Percentiles rank a stretch among this genome's conserved stretches.
Evolutionary conservation across 1,140 invertebrate species (phyloP).

Genomic region (Trachymyrmex cornetzi): DNA sequence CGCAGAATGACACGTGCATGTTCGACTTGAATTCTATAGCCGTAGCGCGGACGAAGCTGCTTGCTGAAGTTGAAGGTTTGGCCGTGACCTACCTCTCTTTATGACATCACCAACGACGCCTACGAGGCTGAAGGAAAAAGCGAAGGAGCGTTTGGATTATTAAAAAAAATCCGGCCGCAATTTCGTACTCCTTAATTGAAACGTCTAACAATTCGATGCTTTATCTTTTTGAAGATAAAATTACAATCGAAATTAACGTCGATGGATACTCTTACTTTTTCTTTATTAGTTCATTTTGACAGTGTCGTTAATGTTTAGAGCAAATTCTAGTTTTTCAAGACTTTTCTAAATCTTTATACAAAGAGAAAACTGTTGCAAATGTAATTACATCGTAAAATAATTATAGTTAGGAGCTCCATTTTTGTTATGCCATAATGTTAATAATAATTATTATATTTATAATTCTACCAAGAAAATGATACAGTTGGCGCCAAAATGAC

Average conservation of each 20-base stretch:
- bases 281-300: too few relatives aligned
- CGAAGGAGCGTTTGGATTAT: constrained; percentile 23
- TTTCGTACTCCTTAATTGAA: not conserved
- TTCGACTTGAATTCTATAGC: constrained; percentile 59
- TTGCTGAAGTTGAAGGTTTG: constrained; percentile 69
- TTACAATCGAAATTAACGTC: not conserved
- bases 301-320: too few relatives aligned
- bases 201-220: not conserved
- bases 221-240: not conserved
- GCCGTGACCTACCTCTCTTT: constrained; percentile 77
- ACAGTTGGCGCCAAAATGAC: too few relatives aligned
- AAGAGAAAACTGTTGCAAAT: too few relatives aligned
- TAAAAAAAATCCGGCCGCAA: not conserved
- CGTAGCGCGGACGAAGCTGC: constrained; percentile 48
- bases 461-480: too few relatives aligned
- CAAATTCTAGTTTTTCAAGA: not conserved
- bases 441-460: too few relatives aligned
- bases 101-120: constrained; percentile 67
- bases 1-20: constrained; percentile 43
- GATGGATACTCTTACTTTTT: not conserved
- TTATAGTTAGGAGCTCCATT: too few relatives aligned
- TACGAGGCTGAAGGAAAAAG: constrained; percentile 46
- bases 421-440: too few relatives aligned
- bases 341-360: not conserved
- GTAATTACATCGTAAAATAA: too few relatives aligned